A percentile compares a stretch with the other conserved stretches of the same genome.
Evolutionary conservation across 2,888 invertebrate genomes (phyloP).

Genomic region (Agrilus biguttatus): DNA sequence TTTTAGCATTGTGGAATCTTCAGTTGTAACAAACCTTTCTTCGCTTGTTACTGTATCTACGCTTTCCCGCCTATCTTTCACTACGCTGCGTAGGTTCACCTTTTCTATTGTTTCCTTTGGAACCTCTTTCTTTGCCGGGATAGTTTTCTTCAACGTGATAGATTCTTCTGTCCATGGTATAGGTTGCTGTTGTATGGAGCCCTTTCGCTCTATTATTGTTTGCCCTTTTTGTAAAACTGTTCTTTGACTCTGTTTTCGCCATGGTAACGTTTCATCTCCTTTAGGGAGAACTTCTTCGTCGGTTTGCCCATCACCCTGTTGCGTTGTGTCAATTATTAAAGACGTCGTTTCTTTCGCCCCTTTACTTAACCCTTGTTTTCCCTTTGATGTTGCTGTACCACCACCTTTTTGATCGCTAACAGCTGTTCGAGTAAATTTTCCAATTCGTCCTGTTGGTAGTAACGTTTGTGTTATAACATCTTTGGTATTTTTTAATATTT

Average conservation of each 20-base stretch:
- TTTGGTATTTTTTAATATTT: too few species aligned
- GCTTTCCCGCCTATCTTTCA: slow-evolving; percentile 4
- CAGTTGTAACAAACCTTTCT: background rate
- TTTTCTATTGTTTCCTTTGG: slow-evolving; percentile 28
- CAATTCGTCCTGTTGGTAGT: slow-evolving; percentile 33
- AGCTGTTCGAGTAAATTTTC: slow-evolving; percentile 31
- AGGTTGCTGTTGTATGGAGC: slow-evolving; percentile 8
- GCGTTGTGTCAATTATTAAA: too few species aligned
- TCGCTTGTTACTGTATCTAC: background rate
- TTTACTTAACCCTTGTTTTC: too few species aligned
- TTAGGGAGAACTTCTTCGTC: slow-evolving; percentile 34
- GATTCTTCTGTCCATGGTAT: slow-evolving; percentile 46
- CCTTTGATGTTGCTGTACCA: slow-evolving; percentile 4
- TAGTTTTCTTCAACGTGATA: slow-evolving; percentile 32
- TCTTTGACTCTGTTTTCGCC: slow-evolving; percentile 25
- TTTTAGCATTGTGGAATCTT: slow-evolving; percentile 15
- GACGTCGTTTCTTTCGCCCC: too few species aligned
- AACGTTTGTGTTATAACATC: too few species aligned
- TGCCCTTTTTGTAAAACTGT: slow-evolving; percentile 17
- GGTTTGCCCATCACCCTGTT: slow-evolving; percentile 16
- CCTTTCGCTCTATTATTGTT: slow-evolving; percentile 11
- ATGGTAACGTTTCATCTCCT: slow-evolving; percentile 40
- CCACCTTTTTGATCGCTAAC: slow-evolving; percentile 28
- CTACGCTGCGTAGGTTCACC: slow-evolving; percentile 40
- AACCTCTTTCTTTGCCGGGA: slow-evolving; percentile 24